Evolutionary conservation across 2,888 invertebrate species (phyloP), one percentile per base, ranked within the genome.

Genomic region (Sturmia bella): DNA sequence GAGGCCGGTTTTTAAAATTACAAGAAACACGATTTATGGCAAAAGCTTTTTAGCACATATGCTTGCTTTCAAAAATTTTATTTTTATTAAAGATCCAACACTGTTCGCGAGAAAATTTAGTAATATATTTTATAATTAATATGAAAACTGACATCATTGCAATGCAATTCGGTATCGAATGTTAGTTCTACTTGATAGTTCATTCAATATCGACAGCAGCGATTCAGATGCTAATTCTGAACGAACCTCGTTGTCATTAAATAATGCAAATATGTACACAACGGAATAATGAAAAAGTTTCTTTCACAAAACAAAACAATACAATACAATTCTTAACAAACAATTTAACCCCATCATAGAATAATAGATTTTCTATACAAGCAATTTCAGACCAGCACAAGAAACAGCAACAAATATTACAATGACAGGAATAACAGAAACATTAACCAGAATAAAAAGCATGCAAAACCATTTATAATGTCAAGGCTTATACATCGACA

Each of bases 321-420:
- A 66, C 64, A 74, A 56, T 17, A 73, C 43, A 21, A 73, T 63
- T 64, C 45, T 57, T 64, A 64, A 74, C 64, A 66, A 66, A 74
- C 57, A 74, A 74, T 74, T 74, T 74, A 74, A 74, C 74, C 56
- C 48, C 64, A 48, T 74, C 56, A 43, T 74, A 57, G 56, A 57
- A 66, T 74, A 74, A 66, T 64, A 17, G 57, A 74, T 66, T 41
- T 74, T 66, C 41, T 57, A 56, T 74, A 64, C 37, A 21, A 74
- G 17, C 54, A 64, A 74, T 64, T 64, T 63, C 54, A 64, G 54
- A 56, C 39, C 27, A 48, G 37, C n/a, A 64, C 37, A 64, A 61
- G 39, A 19, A 72, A 41, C 9, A 52, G 11, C 52, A 73, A 63
- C 64, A 56, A 64, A 32, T 32, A 32, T 56, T 56, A 27, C 45